Evolutionary conservation across 2,113 vertebrate genomes (phyloP), one percentile per base, ranked within the genome.

Genomic region (Daphoenositta chrysoptera): DNA sequence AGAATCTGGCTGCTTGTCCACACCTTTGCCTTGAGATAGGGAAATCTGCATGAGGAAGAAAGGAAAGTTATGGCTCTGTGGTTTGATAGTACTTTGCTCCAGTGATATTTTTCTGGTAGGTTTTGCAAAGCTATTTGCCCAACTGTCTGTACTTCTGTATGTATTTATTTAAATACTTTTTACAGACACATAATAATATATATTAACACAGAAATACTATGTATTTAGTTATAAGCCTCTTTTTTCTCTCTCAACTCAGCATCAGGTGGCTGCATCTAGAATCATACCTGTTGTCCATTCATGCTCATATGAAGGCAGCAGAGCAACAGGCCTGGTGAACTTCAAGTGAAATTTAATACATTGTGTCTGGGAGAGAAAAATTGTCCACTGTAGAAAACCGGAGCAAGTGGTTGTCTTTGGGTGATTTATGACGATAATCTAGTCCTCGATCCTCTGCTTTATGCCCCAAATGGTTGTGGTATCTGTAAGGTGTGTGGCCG

Each of bases 301-400:
- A 5, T 2, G 5, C 11, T 53, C 24, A 14, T 3, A 9, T 3
- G 4, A 85, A 42, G 17, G 37, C 31, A 75, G 75, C 61, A 40
- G 14, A 42, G 21, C 15, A 7, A 33, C 50, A 21, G 13, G 15
- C 22, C 37, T 19, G 30, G 33, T 10, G 0, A 3, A 56, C 42
- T 23, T 71, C n/a, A 26, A 30, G 40, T 24, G 37, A 51, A 58
- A 64, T 39, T 22, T 51, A 51, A 23, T 26, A 21, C 18, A 33
- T 0, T 2, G 35, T 17, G 8, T 26, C 66, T 33, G 13, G 33
- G 35, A 84, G 58, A 51, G 37, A 37, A 83, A 93, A 65, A 23
- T 0, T 28, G 14, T 61, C n/a, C 15, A 1, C 24, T 13, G 7
- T 6, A 64, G 44, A 30, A 68, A 30, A 56, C 28, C 6, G 5